These are phyloP conservation scores for Cryptus viduatorius DNA, from an alignment of 2,888 invertebrate genomes.

Conservation along the genomic window DNA sequence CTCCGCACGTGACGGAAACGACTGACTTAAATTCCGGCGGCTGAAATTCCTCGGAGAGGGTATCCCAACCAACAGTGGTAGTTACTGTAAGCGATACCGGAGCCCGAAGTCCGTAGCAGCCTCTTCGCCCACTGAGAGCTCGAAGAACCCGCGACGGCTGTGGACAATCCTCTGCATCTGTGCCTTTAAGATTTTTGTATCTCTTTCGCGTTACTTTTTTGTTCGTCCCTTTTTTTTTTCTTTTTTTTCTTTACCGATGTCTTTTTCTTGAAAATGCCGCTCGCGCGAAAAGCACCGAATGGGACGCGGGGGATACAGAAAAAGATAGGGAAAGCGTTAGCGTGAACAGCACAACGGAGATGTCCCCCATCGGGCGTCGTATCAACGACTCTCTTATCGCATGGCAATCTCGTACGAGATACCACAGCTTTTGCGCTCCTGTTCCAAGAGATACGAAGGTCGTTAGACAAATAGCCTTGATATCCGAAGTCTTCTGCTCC, in stretches of 20 bases:
- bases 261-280: constrained; percentile 45
- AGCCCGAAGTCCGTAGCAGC: constrained; percentile 33
- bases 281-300: constrained; percentile 31
- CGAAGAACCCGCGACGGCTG: constrained; percentile 60
- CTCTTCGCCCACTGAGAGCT: constrained; percentile 39
- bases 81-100: constrained; percentile 55
- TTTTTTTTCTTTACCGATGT: constrained; percentile 9
- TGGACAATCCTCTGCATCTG: constrained; percentile 67
- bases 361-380: constrained; percentile 47
- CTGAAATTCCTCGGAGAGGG: constrained; percentile 26
- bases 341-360: constrained; percentile 12
- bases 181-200: constrained; percentile 61
- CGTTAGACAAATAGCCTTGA: constrained; percentile 66
- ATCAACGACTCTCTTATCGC: constrained; percentile 68
- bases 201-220: constrained; percentile 36
- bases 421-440: constrained; percentile 44
- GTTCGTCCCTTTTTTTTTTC: constrained; percentile 24
- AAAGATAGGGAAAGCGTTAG: constrained; percentile 43
- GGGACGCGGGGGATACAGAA: constrained; percentile 33
- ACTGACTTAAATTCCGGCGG: constrained; percentile 36
- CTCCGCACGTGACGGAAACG: constrained; percentile 66
- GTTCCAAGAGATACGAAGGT: constrained; percentile 27
- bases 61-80: constrained; percentile 21
- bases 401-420: constrained; percentile 63
- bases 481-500: constrained; percentile 38